phyloP scores from a whole-genome alignment of 1,140 invertebrate species.

The Listronotus bonariensis region DNA sequence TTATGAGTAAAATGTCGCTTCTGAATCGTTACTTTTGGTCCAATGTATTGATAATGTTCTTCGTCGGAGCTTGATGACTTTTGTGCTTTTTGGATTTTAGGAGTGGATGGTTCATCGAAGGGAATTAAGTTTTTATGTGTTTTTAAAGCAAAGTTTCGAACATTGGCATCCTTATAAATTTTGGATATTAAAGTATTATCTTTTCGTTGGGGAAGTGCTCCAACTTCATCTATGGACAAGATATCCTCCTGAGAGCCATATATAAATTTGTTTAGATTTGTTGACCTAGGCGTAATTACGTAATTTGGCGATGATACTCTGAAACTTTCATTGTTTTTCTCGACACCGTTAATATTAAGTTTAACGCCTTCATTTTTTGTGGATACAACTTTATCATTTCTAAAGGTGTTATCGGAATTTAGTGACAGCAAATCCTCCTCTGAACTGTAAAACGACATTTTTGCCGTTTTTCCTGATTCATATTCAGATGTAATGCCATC shows the following conservation, averaged over 20 bases:
- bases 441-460: conserved; percentile 37
- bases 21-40: background rate
- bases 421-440: conserved; percentile 36
- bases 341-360: background rate
- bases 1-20: background rate
- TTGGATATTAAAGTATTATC: conserved; percentile 46
- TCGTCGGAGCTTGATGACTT: conserved; percentile 8
- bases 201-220: conserved; percentile 23
- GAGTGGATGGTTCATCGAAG: background rate
- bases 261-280: conserved; percentile 11
- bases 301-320: background rate
- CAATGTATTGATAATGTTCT: background rate
- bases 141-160: conserved; percentile 38
- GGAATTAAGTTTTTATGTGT: conserved; percentile 27
- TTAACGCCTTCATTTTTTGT: conserved; percentile 13
- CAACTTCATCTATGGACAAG: conserved; percentile 24
- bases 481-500: conserved; percentile 31
- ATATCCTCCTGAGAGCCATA: conserved; percentile 37
- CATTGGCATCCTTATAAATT: conserved; percentile 43
- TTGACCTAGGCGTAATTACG: conserved; percentile 12
- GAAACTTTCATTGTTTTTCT: background rate
- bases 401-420: conserved; percentile 19
- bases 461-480: conserved; percentile 30
- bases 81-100: background rate
- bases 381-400: background rate